Evolutionary conservation across 2,888 invertebrate genomes (phyloP).

Genomic region (Agonopterix arenella): DNA sequence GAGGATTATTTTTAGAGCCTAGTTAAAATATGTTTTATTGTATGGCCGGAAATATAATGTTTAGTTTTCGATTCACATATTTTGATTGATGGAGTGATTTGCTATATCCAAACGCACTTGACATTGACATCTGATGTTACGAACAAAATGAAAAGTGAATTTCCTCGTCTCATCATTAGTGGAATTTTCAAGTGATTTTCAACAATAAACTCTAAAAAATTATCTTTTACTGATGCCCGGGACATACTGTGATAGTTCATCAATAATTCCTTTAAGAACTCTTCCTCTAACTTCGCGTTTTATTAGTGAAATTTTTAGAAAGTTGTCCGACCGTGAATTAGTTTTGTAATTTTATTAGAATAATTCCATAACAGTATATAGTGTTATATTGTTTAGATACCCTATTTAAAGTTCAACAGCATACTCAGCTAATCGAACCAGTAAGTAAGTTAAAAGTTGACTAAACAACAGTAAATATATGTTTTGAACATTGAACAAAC

Average conservation of each 20-base stretch:
- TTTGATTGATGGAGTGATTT: neutral
- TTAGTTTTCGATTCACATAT: no score
- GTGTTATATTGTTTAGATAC: slow-evolving; percentile 29
- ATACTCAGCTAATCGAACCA: neutral
- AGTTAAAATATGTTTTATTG: no score
- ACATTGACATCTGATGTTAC: slow-evolving; percentile 6
- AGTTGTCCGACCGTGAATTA: slow-evolving; percentile 12
- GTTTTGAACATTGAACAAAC: neutral
- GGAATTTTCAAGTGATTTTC: slow-evolving; percentile 5
- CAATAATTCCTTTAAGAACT: neutral
- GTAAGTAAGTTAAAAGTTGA: neutral
- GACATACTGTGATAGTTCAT: no score
- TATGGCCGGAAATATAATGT: no score
- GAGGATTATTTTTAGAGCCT: no score
- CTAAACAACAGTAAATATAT: neutral
- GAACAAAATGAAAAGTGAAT: slow-evolving; percentile 2
- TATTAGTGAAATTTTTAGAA: slow-evolving; percentile 2
- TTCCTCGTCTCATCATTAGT: slow-evolving; percentile 5
- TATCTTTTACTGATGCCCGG: no score
- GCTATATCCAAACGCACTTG: slow-evolving; percentile 2
- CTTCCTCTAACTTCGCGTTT: neutral
- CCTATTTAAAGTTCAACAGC: slow-evolving; percentile 52
- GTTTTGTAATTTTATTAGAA: slow-evolving; percentile 23
- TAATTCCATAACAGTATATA: slow-evolving; percentile 18
- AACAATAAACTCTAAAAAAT: neutral